phyloP scores from a whole-genome alignment of 2,888 invertebrate genomes.

The Cephus pulcher region DNA sequence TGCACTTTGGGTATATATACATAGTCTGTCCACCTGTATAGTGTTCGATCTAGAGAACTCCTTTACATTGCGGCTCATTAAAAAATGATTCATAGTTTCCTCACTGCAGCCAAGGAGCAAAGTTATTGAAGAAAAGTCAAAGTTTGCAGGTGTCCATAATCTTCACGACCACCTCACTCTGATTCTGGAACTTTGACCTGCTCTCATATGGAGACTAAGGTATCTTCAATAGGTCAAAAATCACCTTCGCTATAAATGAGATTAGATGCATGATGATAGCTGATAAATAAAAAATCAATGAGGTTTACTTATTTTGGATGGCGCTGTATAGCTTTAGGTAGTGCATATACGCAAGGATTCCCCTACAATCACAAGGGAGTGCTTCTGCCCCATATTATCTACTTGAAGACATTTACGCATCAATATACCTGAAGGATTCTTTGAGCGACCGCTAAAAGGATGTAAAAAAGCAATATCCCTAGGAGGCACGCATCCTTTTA shows the following conservation, averaged over 20 bases:
- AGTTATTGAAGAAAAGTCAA: background rate
- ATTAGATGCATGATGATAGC: background rate
- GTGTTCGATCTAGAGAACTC: no score
- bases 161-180: background rate
- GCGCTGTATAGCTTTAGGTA: background rate
- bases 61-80: no score
- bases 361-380: background rate
- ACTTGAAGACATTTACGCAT: background rate
- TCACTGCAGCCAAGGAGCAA: no score
- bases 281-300: background rate
- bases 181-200: background rate
- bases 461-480: constrained; percentile 9
- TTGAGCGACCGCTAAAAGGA: constrained; percentile 39
- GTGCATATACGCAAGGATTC: background rate
- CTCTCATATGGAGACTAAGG: background rate
- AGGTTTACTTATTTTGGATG: background rate
- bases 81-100: no score
- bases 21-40: background rate
- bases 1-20: background rate
- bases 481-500: background rate
- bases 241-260: background rate
- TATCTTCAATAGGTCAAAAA: background rate
- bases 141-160: background rate
- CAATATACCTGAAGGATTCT: constrained; percentile 19
- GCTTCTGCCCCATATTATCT: background rate